These are phyloP conservation scores for Hirudinaria manillensis DNA, from an alignment of 2,888 invertebrate genomes.

Conservation along the genomic window DNA sequence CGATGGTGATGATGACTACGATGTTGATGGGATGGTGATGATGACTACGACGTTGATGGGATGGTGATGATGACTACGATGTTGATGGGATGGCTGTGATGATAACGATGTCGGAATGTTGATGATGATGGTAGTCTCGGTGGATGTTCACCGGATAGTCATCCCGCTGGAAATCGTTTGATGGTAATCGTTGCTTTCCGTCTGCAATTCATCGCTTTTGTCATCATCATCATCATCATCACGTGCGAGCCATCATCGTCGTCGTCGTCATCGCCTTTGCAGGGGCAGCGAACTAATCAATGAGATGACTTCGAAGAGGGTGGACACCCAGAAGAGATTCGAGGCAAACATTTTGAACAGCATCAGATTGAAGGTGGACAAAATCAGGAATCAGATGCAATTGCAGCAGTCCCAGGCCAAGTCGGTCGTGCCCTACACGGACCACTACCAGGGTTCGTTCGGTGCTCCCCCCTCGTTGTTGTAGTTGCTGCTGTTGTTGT, in stretches of 20 bases:
- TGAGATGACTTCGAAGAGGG: conserved; percentile 79
- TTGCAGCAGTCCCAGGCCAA: background rate
- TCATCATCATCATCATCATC: background rate
- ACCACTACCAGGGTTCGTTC: conserved; percentile 12
- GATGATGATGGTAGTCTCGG: too few species aligned
- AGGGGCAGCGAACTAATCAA: conserved; percentile 93
- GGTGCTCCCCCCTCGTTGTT: background rate
- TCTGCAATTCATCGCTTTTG: too few species aligned
- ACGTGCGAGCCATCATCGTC: background rate
- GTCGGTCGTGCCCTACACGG: background rate
- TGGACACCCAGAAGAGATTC: conserved; percentile 76
- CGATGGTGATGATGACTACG: background rate
- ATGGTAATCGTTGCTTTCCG: too few species aligned
- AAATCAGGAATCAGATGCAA: conserved; percentile 19
- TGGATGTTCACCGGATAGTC: too few species aligned
- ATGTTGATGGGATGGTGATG: background rate
- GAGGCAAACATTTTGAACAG: conserved; percentile 81
- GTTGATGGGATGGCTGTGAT: too few species aligned
- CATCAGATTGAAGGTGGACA: conserved; percentile 57
- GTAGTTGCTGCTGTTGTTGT: too few species aligned
- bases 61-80: too few species aligned
- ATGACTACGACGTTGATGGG: background rate
- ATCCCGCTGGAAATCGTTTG: too few species aligned
- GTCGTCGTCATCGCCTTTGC: conserved; percentile 28
- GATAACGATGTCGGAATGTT: too few species aligned